Percentiles rank a stretch among this genome's conserved stretches.
Evolutionary conservation across 2,888 invertebrate species (phyloP).

Genomic region (Stegana nigrithorax): DNA sequence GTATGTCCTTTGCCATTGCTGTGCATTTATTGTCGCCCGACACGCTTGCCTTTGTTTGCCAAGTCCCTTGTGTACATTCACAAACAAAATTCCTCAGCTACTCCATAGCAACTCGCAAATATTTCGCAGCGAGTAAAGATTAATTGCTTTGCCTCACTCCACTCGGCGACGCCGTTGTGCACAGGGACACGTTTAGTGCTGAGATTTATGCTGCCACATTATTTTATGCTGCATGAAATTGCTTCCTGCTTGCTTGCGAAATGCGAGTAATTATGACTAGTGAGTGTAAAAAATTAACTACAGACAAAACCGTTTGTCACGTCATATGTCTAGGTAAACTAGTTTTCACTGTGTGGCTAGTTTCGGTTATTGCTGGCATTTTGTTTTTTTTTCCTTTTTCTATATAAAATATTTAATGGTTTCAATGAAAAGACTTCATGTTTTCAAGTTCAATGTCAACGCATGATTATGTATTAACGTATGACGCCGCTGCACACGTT

Average conservation of each 20-base stretch:
- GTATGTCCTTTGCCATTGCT: not conserved
- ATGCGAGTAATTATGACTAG: not conserved
- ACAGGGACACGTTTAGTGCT: slow-evolving; percentile 8
- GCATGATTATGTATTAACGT: slow-evolving; percentile 1
- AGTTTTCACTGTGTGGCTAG: too few species aligned
- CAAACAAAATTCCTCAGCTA: not conserved
- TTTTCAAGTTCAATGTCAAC: slow-evolving; percentile 57
- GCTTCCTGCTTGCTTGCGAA: too few species aligned
- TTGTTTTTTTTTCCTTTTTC: too few species aligned
- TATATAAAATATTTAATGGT: slow-evolving; percentile 59
- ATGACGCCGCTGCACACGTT: not conserved
- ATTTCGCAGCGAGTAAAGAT: slow-evolving; percentile 12
- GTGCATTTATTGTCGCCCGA: not conserved
- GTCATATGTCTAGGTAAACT: too few species aligned
- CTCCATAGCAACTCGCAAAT: not conserved
- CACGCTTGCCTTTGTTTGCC: not conserved
- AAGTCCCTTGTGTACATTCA: not conserved
- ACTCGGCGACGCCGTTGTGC: not conserved
- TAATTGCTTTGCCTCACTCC: slow-evolving; percentile 8
- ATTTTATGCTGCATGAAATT: not conserved
- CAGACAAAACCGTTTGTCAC: slow-evolving; percentile 28
- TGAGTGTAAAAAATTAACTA: not conserved
- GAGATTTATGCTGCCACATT: slow-evolving; percentile 10
- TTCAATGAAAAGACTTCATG: slow-evolving; percentile 13
- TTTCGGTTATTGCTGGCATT: too few species aligned